Evolutionary conservation across 2,113 vertebrate genomes (phyloP).

Genomic region (Sialia sialis): DNA sequence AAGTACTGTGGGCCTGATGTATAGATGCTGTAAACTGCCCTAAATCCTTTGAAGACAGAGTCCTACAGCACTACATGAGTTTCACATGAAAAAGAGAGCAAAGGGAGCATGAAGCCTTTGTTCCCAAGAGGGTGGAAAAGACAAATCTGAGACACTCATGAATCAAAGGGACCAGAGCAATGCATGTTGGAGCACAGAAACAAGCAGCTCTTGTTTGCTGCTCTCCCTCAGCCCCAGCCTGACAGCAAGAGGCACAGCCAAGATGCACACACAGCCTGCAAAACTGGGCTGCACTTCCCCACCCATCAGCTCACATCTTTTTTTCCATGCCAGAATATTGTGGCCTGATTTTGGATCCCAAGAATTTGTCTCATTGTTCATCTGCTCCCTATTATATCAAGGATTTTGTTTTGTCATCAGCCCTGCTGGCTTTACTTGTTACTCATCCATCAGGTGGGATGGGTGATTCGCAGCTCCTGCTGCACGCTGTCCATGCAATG

Average conservation of each 20-base stretch:
- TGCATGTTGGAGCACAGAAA: background rate
- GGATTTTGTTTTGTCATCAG: background rate
- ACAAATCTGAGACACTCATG: background rate
- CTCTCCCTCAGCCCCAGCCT: background rate
- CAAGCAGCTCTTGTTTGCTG: background rate
- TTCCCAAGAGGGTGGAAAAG: background rate
- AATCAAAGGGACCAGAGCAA: background rate
- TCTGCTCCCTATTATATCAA: background rate
- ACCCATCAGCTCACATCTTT: background rate
- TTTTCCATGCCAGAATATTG: background rate
- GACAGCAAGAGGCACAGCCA: background rate
- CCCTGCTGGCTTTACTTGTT: background rate
- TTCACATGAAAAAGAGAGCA: background rate
- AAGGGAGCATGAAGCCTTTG: background rate
- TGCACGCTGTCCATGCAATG: fast-evolving
- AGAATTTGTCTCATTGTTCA: background rate
- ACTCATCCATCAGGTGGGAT: background rate
- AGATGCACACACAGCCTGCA: background rate
- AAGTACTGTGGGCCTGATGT: background rate
- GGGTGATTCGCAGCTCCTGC: background rate
- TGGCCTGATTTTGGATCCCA: background rate
- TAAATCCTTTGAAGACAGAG: background rate
- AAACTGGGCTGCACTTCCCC: background rate
- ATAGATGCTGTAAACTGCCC: background rate
- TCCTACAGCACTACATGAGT: background rate